phyloP scores from a whole-genome alignment of 1,140 invertebrate species.

The Drosophila auraria region DNA sequence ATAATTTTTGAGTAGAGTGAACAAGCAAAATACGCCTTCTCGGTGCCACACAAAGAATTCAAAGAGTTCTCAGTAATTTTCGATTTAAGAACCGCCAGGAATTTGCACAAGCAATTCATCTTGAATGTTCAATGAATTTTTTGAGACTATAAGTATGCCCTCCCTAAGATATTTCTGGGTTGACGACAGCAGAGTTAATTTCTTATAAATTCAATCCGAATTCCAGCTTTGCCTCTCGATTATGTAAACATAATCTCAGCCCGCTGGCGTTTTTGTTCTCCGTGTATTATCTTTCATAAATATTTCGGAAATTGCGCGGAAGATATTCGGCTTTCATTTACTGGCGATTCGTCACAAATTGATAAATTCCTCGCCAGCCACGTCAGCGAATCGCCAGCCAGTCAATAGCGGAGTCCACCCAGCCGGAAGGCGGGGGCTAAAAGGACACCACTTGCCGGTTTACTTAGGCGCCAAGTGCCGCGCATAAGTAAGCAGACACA shows the following conservation, averaged over 20 bases:
- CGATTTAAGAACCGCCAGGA: not conserved
- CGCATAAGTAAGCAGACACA: constrained; percentile 55
- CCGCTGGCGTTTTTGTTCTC: constrained; percentile 10
- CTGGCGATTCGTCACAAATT: constrained; percentile 35
- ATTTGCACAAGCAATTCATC: not conserved
- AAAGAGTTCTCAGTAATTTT: not conserved
- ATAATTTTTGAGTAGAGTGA: not conserved
- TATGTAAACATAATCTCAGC: constrained; percentile 9
- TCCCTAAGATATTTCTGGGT: not conserved
- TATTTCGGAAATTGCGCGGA: constrained; percentile 37
- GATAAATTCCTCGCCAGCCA: constrained; percentile 50
- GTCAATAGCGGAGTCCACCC: constrained; percentile 24
- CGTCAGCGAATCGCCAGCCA: constrained; percentile 44
- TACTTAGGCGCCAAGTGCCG: constrained; percentile 61
- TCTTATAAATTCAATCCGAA: constrained; percentile 4
- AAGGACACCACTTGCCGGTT: constrained; percentile 45
- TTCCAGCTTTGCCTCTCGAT: not conserved
- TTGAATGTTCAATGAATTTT: constrained; percentile 4
- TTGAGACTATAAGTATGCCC: not conserved
- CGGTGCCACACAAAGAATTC: not conserved
- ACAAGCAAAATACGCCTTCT: not conserved
- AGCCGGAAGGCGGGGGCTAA: not conserved
- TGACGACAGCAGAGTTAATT: constrained; percentile 9
- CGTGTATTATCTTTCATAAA: constrained; percentile 14
- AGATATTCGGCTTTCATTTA: constrained; percentile 38